Percentiles rank a stretch among this genome's conserved stretches.
phyloP scores from a whole-genome alignment of 2,113 vertebrate species.

The Sorex fumeus region DNA sequence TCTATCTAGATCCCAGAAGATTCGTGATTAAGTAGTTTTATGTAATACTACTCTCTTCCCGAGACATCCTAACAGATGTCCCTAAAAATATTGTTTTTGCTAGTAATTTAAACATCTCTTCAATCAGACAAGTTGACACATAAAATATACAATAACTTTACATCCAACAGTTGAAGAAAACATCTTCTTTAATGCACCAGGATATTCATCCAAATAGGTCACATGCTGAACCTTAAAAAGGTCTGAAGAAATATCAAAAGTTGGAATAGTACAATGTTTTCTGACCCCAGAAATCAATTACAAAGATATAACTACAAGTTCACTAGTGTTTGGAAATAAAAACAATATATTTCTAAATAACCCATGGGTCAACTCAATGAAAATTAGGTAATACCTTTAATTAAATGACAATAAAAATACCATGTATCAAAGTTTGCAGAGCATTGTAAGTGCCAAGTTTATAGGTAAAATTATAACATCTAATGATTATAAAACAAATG shows the following conservation, averaged over 20 bases:
- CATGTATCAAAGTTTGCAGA: background rate
- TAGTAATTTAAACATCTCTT: background rate
- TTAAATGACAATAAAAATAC: constrained; percentile 32
- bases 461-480: background rate
- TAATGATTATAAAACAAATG: constrained; percentile 13
- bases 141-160: background rate
- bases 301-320: constrained; percentile 38
- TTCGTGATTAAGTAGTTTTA: background rate
- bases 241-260: constrained; percentile 31
- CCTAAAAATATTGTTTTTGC: background rate
- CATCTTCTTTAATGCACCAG: background rate
- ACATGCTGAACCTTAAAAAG: background rate
- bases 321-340: background rate
- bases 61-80: background rate
- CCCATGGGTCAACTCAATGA: background rate
- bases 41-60: constrained; percentile 33
- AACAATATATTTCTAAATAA: background rate
- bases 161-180: constrained; percentile 33
- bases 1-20: background rate
- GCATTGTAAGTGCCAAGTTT: constrained; percentile 6
- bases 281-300: constrained; percentile 18
- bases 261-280: background rate
- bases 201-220: constrained; percentile 17
- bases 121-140: background rate
- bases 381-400: constrained; percentile 6